Conservation (phyloP, 2,113 vertebrate species). For the Daubentonia madagascariensis region DNA sequence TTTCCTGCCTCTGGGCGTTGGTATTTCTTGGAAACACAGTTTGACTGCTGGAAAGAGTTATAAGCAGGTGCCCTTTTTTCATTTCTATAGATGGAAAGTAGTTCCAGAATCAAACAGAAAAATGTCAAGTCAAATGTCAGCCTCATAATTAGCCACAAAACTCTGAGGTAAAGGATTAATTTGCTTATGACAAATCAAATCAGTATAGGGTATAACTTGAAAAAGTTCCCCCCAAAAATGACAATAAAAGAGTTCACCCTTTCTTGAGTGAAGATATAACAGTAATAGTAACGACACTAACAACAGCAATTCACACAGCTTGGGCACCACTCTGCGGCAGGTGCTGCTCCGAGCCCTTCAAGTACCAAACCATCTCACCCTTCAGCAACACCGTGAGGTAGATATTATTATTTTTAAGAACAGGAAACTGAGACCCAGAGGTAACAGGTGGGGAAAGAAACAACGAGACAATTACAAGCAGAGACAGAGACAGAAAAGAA, state of each 20-base stretch:
- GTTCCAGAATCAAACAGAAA: not conserved
- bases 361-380: accelerated
- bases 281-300: not conserved
- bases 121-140: not conserved
- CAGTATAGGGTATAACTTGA: not conserved
- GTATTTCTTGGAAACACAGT: not conserved
- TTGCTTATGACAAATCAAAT: not conserved
- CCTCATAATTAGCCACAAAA: not conserved
- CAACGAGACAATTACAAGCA: not conserved
- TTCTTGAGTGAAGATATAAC: not conserved
- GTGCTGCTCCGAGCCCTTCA: not conserved
- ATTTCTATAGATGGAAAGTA: not conserved
- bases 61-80: not conserved
- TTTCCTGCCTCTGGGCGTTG: not conserved
- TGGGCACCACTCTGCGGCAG: accelerated
- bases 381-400: not conserved
- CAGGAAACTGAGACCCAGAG: not conserved
- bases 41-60: not conserved
- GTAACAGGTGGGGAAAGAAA: not conserved
- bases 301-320: not conserved
- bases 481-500: too few relatives aligned
- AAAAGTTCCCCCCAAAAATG: not conserved
- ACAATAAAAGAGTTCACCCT: too few relatives aligned
- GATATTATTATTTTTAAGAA: accelerated
- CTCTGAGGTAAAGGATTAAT: not conserved